phyloP scores from a whole-genome alignment of 1,140 invertebrate species.

The Pogonomyrmex barbatus region DNA sequence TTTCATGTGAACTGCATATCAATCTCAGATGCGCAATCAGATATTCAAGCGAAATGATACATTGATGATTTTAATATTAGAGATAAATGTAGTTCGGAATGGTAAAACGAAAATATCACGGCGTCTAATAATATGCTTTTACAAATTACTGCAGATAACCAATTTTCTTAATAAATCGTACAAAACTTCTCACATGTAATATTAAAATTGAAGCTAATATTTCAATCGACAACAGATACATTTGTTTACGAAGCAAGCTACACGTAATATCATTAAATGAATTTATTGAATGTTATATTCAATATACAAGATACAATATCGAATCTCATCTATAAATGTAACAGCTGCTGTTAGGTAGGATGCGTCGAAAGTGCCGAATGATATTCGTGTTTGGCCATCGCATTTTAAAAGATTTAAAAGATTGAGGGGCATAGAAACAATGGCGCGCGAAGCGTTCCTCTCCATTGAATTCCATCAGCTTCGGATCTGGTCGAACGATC shows the following conservation, averaged over 20 bases:
- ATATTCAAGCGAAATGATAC: slow-evolving; percentile 22
- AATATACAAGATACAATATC: neutral
- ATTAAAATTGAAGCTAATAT: neutral
- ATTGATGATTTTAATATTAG: slow-evolving; percentile 7
- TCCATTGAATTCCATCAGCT: slow-evolving; percentile 48
- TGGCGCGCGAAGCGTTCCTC: slow-evolving; percentile 49
- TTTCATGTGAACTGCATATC: slow-evolving; percentile 23
- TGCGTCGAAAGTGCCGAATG: neutral
- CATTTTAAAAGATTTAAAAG: slow-evolving; percentile 38
- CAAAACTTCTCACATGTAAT: neutral
- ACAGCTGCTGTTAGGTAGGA: slow-evolving; percentile 7
- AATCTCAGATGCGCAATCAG: slow-evolving; percentile 7
- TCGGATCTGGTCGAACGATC: slow-evolving; percentile 49
- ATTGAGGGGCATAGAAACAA: slow-evolving; percentile 52
- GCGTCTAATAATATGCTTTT: neutral
- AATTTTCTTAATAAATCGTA: neutral
- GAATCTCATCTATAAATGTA: neutral
- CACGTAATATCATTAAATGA: neutral
- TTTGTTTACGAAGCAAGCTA: neutral
- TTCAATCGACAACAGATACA: neutral
- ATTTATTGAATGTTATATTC: neutral
- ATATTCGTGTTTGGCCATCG: slow-evolving; percentile 37
- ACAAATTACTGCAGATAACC: neutral
- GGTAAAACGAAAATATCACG: neutral
- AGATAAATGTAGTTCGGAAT: slow-evolving; percentile 28